Conservation (phyloP, 2,888 invertebrate species). For the Oligia fasciuncula region DNA sequence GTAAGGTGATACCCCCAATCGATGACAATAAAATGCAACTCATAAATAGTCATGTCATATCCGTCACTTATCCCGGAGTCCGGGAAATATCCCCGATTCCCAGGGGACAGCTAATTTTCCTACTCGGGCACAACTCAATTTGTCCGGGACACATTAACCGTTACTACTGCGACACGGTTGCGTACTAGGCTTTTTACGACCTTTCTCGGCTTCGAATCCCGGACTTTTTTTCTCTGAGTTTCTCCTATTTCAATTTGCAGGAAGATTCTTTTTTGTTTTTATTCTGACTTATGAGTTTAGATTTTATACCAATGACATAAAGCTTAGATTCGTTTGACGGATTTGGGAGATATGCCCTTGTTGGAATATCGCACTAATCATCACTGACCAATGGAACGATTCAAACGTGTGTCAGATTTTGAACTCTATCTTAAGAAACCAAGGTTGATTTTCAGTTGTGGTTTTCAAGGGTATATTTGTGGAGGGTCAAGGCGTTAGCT, state of each 20-base stretch:
- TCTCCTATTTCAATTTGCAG: conserved; percentile 88
- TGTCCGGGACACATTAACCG: conserved; percentile 88
- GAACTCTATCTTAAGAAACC: conserved; percentile 49
- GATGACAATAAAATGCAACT: conserved; percentile 56
- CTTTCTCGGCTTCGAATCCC: conserved; percentile 76
- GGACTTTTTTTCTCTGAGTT: conserved; percentile 75
- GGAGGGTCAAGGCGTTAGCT: conserved; percentile 86
- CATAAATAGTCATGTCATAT: conserved; percentile 69
- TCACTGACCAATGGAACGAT: conserved; percentile 80
- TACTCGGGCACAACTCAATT: conserved; percentile 88
- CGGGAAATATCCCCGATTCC: conserved; percentile 69
- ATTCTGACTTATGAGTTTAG: conserved; percentile 30
- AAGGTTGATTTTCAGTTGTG: conserved; percentile 68
- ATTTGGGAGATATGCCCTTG: conserved; percentile 70
- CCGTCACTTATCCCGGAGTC: conserved; percentile 62
- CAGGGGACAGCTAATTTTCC: conserved; percentile 86
- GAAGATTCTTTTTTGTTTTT: conserved; percentile 75
- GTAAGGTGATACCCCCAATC: conserved; percentile 49
- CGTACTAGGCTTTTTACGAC: conserved; percentile 86
- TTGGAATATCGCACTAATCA: conserved; percentile 78
- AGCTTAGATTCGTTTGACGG: conserved; percentile 64
- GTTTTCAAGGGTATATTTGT: conserved; percentile 65
- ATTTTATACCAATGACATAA: conserved; percentile 55
- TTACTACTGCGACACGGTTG: conserved; percentile 87
- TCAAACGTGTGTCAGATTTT: conserved; percentile 53